A percentile compares a stretch with the other conserved stretches of the same genome.
These are phyloP conservation scores for Cataglyphis hispanica DNA, from an alignment of 1,140 invertebrate species.

Conservation along the genomic window DNA sequence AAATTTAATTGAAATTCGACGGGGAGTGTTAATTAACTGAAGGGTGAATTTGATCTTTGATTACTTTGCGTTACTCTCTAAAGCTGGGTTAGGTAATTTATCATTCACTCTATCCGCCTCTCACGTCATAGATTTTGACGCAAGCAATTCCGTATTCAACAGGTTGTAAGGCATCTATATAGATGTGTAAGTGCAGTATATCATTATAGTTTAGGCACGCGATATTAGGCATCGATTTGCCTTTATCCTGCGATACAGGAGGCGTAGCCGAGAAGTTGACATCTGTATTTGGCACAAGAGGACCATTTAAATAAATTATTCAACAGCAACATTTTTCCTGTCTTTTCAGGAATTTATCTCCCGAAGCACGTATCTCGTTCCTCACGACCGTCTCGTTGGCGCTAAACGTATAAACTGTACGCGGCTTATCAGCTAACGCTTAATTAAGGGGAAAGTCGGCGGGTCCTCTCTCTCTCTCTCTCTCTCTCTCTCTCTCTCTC, in stretches of 20 bases:
- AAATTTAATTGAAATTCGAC: constrained; percentile 21
- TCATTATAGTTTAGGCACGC: constrained; percentile 58
- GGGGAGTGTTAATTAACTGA: neutral
- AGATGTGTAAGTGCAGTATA: neutral
- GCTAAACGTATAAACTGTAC: constrained; percentile 41
- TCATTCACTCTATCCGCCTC: constrained; percentile 17
- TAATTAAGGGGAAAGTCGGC: constrained; percentile 70
- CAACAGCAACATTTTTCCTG: neutral
- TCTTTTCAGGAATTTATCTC: neutral
- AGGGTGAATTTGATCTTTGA: neutral
- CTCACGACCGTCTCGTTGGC: neutral
- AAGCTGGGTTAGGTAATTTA: constrained; percentile 27
- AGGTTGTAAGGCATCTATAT: constrained; percentile 50
- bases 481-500: too few relatives aligned
- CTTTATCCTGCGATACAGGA: too few relatives aligned
- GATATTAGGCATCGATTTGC: constrained; percentile 24
- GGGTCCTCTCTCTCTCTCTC: neutral
- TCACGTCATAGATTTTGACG: constrained; percentile 45
- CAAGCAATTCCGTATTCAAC: constrained; percentile 56
- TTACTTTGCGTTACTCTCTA: neutral
- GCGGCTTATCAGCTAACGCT: constrained; percentile 38
- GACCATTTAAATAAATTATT: constrained; percentile 13
- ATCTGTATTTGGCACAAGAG: neutral
- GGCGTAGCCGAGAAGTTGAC: neutral
- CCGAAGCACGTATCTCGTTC: neutral